These are phyloP conservation scores for Metallyticus violacea DNA, from an alignment of 2,888 invertebrate species.

Conservation along the genomic window DNA sequence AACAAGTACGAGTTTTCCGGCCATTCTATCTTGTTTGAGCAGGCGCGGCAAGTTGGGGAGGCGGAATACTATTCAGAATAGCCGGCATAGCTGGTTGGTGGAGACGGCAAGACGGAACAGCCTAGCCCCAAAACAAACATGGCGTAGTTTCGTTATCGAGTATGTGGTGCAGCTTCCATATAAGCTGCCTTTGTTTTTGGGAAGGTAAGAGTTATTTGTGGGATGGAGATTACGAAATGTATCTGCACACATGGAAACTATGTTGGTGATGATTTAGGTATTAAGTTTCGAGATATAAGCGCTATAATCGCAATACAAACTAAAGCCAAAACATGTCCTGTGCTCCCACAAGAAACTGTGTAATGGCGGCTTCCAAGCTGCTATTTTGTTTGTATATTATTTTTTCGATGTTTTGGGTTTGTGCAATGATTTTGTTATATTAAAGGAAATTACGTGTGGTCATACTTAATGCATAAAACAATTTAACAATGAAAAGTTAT, in stretches of 20 bases:
- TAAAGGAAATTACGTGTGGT: too few relatives aligned
- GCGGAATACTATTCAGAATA: not conserved
- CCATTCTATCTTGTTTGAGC: not conserved
- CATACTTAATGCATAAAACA: too few relatives aligned
- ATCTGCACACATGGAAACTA: not conserved
- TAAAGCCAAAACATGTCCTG: not conserved
- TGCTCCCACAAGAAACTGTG: not conserved
- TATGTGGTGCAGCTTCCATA: not conserved
- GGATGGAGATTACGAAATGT: not conserved
- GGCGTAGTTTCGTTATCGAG: not conserved
- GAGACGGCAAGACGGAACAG: not conserved
- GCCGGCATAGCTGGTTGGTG: not conserved
- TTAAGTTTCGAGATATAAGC: not conserved
- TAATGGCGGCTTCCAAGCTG: not conserved
- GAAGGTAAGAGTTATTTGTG: not conserved
- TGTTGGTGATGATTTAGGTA: not conserved
- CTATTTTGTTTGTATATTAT: not conserved
- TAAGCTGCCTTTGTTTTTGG: not conserved
- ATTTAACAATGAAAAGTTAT: too few relatives aligned
- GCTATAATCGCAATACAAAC: too few relatives aligned
- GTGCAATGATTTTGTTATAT: not conserved
- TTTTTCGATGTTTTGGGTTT: not conserved
- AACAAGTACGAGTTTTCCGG: not conserved
- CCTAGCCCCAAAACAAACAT: not conserved
- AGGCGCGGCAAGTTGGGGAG: not conserved